phyloP scores from a whole-genome alignment of 2,113 vertebrate genomes.

The Callorhinus ursinus region DNA sequence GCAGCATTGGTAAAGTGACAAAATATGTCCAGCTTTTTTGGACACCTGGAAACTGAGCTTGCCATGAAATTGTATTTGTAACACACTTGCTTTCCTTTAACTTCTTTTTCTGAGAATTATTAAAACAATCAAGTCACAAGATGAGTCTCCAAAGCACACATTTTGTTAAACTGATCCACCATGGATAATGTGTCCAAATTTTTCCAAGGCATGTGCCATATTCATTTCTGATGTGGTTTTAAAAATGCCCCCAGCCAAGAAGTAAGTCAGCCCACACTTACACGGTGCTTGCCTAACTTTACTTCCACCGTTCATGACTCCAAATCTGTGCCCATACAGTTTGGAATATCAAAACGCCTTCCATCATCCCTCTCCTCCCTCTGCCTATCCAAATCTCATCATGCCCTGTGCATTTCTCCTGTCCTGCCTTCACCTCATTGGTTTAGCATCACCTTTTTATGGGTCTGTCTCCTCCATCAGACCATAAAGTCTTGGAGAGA shows the following conservation, averaged over 20 bases:
- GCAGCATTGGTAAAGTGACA: constrained; percentile 80
- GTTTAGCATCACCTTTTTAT: background rate
- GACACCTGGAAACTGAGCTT: background rate
- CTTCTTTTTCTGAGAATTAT: constrained; percentile 56
- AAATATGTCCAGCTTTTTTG: rapidly evolving
- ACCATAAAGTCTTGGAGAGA: background rate
- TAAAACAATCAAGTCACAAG: background rate
- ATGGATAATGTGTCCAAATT: background rate
- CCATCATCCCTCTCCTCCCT: background rate
- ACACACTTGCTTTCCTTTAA: constrained; percentile 70
- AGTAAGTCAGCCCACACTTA: background rate
- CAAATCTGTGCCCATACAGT: background rate
- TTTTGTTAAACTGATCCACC: background rate
- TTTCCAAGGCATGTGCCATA: background rate
- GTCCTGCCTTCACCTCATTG: background rate
- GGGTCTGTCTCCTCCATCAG: background rate
- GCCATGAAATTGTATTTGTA: constrained; percentile 58
- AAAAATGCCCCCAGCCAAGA: background rate
- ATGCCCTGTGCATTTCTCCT: background rate
- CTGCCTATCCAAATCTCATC: background rate
- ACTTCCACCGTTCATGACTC: background rate
- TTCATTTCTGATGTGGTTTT: background rate
- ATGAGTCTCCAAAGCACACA: background rate
- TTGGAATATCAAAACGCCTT: background rate
- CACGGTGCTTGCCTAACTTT: background rate